phyloP scores from a whole-genome alignment of 2,797 vertebrate genomes.

The Numenius phaeopus region DNA sequence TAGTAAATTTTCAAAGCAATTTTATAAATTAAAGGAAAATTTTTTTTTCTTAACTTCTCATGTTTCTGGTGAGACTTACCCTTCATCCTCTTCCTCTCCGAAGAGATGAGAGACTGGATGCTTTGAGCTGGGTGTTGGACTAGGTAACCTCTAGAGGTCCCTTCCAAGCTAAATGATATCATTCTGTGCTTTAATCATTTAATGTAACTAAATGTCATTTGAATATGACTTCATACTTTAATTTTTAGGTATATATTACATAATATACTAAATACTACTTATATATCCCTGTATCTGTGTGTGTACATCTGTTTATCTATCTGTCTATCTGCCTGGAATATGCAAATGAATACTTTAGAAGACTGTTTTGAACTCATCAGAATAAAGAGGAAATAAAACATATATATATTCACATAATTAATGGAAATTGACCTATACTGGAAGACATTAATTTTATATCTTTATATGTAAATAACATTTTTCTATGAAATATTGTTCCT shows the following conservation, averaged over 20 bases:
- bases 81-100: background rate
- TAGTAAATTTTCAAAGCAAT: background rate
- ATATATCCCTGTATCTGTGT: background rate
- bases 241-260: background rate
- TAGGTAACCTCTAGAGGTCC: background rate
- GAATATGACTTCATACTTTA: background rate
- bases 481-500: background rate
- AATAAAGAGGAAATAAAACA: background rate
- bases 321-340: background rate
- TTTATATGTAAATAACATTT: background rate
- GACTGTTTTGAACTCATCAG: background rate
- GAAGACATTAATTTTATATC: background rate
- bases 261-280: background rate
- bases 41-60: background rate
- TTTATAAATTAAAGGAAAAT: background rate
- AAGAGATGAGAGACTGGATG: background rate
- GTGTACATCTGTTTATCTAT: background rate
- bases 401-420: background rate
- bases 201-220: background rate
- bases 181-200: background rate
- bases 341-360: background rate
- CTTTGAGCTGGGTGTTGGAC: background rate
- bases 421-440: background rate
- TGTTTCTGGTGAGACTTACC: background rate
- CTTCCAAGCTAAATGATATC: background rate